Conservation (phyloP, 2,113 vertebrate species). For the Uria lomvia region DNA sequence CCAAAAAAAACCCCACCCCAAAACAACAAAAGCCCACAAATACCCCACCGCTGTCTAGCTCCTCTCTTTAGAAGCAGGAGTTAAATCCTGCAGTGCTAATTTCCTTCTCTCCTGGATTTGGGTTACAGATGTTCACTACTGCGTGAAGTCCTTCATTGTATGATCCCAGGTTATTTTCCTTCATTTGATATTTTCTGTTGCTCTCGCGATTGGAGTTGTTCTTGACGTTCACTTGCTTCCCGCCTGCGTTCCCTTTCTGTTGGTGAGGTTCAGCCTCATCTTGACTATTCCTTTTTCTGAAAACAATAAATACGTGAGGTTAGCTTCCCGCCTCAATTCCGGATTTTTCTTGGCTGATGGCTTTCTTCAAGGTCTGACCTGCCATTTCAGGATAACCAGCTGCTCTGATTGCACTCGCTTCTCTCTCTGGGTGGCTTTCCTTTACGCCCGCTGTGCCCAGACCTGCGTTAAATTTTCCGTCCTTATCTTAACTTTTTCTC, state of each 20-base stretch:
- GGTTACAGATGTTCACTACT: not conserved
- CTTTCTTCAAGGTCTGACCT: not conserved
- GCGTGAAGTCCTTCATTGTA: not conserved
- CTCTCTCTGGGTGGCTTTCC: not conserved
- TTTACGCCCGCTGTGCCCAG: not conserved
- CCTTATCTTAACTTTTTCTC: not conserved
- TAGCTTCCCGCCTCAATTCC: not conserved
- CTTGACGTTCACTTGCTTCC: not conserved
- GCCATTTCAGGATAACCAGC: not conserved
- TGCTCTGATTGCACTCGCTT: not conserved
- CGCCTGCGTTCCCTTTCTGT: not conserved
- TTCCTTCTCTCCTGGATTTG: not conserved
- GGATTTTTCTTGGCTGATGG: not conserved
- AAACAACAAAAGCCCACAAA: not conserved
- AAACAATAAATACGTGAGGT: rapidly evolving
- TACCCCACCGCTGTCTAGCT: not conserved
- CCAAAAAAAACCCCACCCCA: too few relatives aligned
- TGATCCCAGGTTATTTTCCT: not conserved
- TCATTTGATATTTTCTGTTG: not conserved
- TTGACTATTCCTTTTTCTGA: not conserved
- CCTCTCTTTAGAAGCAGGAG: not conserved
- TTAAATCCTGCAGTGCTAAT: not conserved
- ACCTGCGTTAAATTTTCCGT: not conserved
- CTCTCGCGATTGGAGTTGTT: rapidly evolving
- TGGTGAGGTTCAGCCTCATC: not conserved